phyloP scores from a whole-genome alignment of 2,113 vertebrate genomes.

The Hemibagrus wyckioides region DNA sequence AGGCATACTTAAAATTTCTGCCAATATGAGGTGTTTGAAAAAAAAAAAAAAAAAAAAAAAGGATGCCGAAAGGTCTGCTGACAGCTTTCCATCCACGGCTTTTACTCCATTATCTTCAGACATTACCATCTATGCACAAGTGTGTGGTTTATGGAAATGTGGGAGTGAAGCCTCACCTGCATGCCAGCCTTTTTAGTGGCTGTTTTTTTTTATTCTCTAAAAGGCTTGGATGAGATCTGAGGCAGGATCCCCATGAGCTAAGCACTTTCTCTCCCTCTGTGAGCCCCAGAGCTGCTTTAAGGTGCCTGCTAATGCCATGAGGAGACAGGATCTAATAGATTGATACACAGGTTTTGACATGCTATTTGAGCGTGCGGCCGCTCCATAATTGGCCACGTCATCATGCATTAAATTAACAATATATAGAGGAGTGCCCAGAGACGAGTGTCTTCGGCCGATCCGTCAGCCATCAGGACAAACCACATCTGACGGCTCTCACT shows the following conservation, averaged over 20 bases:
- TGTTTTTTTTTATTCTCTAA: conserved; percentile 60
- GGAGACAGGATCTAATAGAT: conserved; percentile 81
- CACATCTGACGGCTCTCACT: conserved; percentile 76
- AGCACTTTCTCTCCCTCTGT: conserved; percentile 66
- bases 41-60: background rate
- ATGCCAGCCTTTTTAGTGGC: conserved; percentile 51
- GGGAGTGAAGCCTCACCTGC: conserved; percentile 44
- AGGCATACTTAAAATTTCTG: background rate
- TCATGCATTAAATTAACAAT: conserved; percentile 88
- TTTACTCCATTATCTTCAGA: conserved; percentile 30
- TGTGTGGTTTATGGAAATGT: conserved; percentile 37
- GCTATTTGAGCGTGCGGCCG: conserved; percentile 85
- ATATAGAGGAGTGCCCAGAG: conserved; percentile 85
- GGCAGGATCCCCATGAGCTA: conserved; percentile 76
- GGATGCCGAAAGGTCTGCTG: background rate
- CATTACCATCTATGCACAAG: conserved; percentile 42
- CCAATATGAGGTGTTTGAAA: background rate
- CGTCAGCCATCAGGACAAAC: conserved; percentile 81
- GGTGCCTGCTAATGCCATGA: conserved; percentile 80
- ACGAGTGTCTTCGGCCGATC: conserved; percentile 85
- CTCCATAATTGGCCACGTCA: conserved; percentile 90
- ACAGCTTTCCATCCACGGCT: conserved; percentile 14
- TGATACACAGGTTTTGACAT: conserved; percentile 94
- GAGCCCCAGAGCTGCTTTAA: conserved; percentile 69
- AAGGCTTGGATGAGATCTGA: conserved; percentile 65